A percentile compares a stretch with the other conserved stretches of the same genome.
Evolutionary conservation across 2,888 invertebrate species (phyloP).

Genomic region (Anticlea derivata): DNA sequence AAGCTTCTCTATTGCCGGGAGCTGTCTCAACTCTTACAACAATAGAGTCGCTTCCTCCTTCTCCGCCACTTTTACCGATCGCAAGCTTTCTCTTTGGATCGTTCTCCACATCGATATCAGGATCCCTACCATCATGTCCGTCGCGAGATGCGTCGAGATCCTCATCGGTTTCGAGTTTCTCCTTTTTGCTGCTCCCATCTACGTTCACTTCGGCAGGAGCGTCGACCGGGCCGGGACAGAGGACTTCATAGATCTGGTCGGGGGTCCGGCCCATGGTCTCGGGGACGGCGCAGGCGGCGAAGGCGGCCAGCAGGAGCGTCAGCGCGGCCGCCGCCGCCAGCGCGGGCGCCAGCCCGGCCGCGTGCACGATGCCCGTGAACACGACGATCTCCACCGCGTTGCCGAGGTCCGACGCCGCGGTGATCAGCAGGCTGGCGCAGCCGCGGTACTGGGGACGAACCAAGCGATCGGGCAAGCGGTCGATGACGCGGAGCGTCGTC

Average conservation of each 20-base stretch:
- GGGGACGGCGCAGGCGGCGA: constrained; percentile 45
- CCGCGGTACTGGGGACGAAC: constrained; percentile 54
- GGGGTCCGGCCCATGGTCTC: constrained; percentile 52
- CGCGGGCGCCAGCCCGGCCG: constrained; percentile 38
- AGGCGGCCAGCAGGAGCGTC: constrained; percentile 46
- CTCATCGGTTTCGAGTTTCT: neutral
- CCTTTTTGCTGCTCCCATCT: neutral
- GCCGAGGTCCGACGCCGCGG: constrained; percentile 49
- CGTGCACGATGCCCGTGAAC: constrained; percentile 48
- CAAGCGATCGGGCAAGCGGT: too few species aligned
- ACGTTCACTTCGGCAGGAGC: neutral
- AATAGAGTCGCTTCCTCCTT: too few species aligned
- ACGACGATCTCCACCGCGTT: constrained; percentile 55
- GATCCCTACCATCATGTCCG: too few species aligned
- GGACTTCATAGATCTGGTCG: constrained; percentile 48
- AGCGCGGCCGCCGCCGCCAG: constrained; percentile 46
- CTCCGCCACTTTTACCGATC: too few species aligned
- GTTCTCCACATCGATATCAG: too few species aligned
- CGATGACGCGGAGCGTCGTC: too few species aligned
- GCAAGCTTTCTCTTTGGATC: too few species aligned
- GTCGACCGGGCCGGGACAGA: constrained; percentile 19
- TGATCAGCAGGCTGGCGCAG: constrained; percentile 56
- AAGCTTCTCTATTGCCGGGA: too few species aligned
- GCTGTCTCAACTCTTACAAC: too few species aligned
- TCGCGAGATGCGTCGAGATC: too few species aligned